phyloP scores from a whole-genome alignment of 2,888 invertebrate genomes.

The Atherix ibis region DNA sequence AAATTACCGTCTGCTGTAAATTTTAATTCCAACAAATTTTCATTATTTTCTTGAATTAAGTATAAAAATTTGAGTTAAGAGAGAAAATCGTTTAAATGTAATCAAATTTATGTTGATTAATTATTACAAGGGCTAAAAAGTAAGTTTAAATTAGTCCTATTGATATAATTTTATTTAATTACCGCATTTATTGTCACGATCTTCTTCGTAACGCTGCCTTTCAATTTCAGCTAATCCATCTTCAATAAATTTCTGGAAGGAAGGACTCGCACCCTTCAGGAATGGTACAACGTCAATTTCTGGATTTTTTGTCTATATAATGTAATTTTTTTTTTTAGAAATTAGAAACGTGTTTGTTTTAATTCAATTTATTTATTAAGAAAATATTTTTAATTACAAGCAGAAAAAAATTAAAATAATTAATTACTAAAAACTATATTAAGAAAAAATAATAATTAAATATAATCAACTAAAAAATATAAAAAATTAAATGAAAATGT shows the following conservation, averaged over 20 bases:
- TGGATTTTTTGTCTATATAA: constrained; percentile 25
- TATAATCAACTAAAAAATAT: not conserved
- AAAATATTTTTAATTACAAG: too few relatives aligned
- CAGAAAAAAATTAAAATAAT: too few relatives aligned
- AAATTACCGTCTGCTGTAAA: constrained; percentile 4
- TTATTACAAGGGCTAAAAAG: not conserved
- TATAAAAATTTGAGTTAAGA: not conserved
- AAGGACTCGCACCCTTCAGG: constrained; percentile 29
- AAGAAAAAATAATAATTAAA: not conserved
- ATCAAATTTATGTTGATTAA: too few relatives aligned
- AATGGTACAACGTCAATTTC: constrained; percentile 30
- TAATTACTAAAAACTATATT: not conserved
- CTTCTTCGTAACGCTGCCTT: constrained; percentile 14
- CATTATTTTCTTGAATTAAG: too few relatives aligned
- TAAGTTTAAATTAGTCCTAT: not conserved
- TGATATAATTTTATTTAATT: not conserved
- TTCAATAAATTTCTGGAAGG: constrained; percentile 32
- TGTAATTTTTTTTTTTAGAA: too few relatives aligned
- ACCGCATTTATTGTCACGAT: constrained; percentile 17
- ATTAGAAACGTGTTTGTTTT: too few relatives aligned
- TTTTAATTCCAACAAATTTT: not conserved
- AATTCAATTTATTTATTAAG: too few relatives aligned
- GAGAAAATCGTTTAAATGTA: not conserved
- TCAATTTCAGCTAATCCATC: constrained; percentile 32
- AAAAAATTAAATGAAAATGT: not conserved